A percentile compares a stretch with the other conserved stretches of the same genome.
phyloP scores from a whole-genome alignment of 2,113 vertebrate species.

The Procavia capensis region DNA sequence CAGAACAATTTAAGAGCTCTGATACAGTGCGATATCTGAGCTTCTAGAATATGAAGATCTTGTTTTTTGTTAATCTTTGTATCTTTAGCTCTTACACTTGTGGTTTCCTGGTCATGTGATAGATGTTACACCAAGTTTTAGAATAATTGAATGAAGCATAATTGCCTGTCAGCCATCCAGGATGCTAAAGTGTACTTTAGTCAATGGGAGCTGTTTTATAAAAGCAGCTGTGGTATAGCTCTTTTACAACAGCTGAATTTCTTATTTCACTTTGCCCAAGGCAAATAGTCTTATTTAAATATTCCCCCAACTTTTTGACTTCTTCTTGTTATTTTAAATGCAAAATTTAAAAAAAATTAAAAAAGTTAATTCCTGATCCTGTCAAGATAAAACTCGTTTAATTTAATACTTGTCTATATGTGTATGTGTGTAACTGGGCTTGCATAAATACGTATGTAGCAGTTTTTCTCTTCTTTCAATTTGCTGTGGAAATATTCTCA shows the following conservation, averaged over 20 bases:
- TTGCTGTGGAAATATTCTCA: slow-evolving; percentile 31
- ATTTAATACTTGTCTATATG: not conserved
- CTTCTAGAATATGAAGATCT: not conserved
- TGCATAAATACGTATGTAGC: not conserved
- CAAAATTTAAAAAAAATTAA: slow-evolving; percentile 31
- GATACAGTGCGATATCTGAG: not conserved
- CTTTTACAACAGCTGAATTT: slow-evolving; percentile 8
- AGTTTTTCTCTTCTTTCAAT: not conserved
- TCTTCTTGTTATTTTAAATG: slow-evolving; percentile 27
- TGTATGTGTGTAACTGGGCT: not conserved
- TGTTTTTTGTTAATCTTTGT: slow-evolving; percentile 32
- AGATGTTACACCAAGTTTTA: not conserved
- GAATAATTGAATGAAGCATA: slow-evolving; percentile 35
- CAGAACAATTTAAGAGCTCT: not conserved
- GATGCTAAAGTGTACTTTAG: not conserved
- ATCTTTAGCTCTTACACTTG: not conserved
- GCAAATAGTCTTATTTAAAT: slow-evolving; percentile 39
- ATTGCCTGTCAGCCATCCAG: not conserved
- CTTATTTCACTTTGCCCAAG: slow-evolving; percentile 8
- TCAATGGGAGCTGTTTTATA: slow-evolving; percentile 31
- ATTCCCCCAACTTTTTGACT: not conserved
- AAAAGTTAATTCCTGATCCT: slow-evolving; percentile 40
- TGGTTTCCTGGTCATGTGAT: not conserved
- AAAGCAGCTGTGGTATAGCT: not conserved
- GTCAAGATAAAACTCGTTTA: slow-evolving; percentile 31